Conservation (phyloP, 2,113 vertebrate genomes). For the Tenebrosternarchus preto region DNA sequence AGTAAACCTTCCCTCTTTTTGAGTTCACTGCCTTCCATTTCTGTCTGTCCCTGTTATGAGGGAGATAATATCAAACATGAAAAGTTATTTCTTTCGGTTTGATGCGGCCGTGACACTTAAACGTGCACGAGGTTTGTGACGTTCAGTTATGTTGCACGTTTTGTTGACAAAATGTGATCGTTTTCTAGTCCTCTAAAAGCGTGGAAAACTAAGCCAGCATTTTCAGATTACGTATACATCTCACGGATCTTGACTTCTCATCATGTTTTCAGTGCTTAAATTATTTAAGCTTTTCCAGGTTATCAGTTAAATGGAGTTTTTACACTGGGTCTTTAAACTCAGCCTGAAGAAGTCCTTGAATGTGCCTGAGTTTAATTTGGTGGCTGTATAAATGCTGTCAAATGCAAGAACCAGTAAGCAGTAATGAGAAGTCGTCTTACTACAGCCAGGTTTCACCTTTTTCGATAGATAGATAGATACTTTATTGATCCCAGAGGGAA, state of each 20-base stretch:
- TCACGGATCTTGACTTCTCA: neutral
- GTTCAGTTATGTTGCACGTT: slow-evolving; percentile 1
- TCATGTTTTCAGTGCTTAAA: slow-evolving; percentile 14
- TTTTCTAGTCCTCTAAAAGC: neutral
- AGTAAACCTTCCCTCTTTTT: neutral
- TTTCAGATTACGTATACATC: neutral
- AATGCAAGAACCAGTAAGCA: neutral
- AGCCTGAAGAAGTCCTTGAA: neutral
- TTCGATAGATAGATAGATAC: no score
- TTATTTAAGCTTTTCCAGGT: neutral
- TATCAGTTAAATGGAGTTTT: neutral
- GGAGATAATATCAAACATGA: neutral
- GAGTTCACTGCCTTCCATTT: neutral
- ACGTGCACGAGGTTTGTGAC: neutral
- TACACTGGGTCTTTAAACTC: neutral
- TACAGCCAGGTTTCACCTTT: no score
- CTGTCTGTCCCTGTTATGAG: neutral
- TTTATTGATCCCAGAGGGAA: no score
- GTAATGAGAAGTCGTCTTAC: neutral
- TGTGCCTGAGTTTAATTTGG: neutral
- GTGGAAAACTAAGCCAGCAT: neutral
- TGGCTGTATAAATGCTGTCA: neutral
- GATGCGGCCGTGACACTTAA: neutral
- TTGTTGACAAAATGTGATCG: slow-evolving; percentile 3
- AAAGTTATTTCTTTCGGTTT: neutral